These are phyloP conservation scores for Troides helena DNA, from an alignment of 2,888 invertebrate species.

Conservation along the genomic window DNA sequence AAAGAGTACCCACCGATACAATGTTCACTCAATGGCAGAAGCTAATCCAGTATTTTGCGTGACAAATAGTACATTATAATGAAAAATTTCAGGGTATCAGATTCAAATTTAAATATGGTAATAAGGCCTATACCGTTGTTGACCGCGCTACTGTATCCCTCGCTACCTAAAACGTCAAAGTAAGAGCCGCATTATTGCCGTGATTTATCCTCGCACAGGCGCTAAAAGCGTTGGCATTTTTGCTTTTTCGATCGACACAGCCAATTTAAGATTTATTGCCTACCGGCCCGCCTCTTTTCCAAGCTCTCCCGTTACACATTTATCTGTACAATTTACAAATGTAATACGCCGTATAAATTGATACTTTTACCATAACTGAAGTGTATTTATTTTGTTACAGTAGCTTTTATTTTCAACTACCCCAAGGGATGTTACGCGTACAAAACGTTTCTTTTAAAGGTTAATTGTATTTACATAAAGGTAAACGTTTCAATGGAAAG, in stretches of 20 bases:
- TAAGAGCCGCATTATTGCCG: conserved; percentile 20
- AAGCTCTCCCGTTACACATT: conserved; percentile 1
- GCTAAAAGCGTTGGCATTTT: conserved; percentile 32
- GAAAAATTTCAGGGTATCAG: conserved; percentile 3
- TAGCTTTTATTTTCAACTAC: not conserved
- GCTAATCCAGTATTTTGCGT: no score
- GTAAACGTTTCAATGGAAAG: not conserved
- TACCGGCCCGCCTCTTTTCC: not conserved
- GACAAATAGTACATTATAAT: not conserved
- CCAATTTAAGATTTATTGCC: conserved; percentile 35
- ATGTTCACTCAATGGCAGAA: no score
- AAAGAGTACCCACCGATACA: no score
- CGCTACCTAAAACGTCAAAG: conserved; percentile 11
- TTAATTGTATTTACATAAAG: not conserved
- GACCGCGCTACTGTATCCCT: not conserved
- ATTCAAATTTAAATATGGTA: not conserved
- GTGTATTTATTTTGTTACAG: not conserved
- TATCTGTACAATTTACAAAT: conserved; percentile 26
- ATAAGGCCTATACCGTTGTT: not conserved
- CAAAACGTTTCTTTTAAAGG: not conserved
- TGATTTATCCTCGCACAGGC: conserved; percentile 29
- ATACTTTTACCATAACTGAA: conserved; percentile 4
- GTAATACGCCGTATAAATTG: conserved; percentile 25
- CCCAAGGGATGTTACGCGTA: not conserved
- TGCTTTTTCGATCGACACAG: conserved; percentile 24